Evolutionary conservation across 1,140 invertebrate genomes (phyloP), one percentile per base, ranked within the genome.

Genomic region (Drosophila pruinosa): DNA sequence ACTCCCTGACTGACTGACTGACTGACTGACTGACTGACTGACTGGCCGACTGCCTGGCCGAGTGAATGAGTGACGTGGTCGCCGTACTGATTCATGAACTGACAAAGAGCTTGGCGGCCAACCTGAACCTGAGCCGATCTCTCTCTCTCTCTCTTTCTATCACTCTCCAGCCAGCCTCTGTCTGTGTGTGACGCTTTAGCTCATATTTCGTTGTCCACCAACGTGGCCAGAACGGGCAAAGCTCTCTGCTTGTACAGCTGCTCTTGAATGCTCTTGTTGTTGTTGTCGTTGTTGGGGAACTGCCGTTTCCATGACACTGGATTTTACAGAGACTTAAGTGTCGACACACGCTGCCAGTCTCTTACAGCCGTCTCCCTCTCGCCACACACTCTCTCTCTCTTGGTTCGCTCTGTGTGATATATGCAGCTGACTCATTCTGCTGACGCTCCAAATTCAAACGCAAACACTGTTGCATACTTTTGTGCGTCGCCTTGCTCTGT

Each of bases 301-400:
- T 64, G 81, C 65, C 61, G 82, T 86, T 88, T 67, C 82, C 78
- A 82, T 88, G 82, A 88, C 82, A 88, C 74, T 88, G 78, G 82
- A 88, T 88, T 88, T 88, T 88, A 88, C 82, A 86, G 81, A 86
- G 77, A 85, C 81, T 85, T 85, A 86, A 85, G 81, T 85, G 82
- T 78, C 65, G 77, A 52, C 53, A 53, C 36, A 22, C 72, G 26
- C 21, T 58, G 57, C 52, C 36, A 24, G 3, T 22, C 45, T 39
- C 34, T 28, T 31, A 10, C 28, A 31, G 28, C 14, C 7, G 4
- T 24, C 28, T 28, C 4, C 14, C 26, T 65, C 43, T 45, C 10
- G 43, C 43, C 10, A n/a, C 21, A 4, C 19, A 1, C 47, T 14
- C 34, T 14, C 36, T 53, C 58, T 50, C 12, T 12, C 50, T 45